Evolutionary conservation across 2,888 invertebrate species (phyloP).

Genomic region (Rhingia rostrata): DNA sequence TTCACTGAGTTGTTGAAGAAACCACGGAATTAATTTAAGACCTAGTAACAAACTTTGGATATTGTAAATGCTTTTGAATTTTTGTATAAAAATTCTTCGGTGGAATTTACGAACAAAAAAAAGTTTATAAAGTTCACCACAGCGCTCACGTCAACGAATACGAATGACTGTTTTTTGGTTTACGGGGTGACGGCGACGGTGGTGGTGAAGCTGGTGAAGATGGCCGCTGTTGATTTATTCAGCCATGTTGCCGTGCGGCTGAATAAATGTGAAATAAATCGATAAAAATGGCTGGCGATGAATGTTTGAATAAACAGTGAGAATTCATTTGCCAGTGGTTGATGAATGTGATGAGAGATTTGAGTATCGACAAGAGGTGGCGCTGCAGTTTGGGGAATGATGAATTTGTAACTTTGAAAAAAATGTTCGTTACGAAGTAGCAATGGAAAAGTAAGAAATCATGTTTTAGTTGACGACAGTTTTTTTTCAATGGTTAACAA

Average conservation of each 20-base stretch:
- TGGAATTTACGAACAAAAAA: conserved; percentile 27
- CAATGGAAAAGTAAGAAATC: too few relatives aligned
- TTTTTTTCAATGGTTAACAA: too few relatives aligned
- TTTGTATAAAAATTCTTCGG: conserved; percentile 51
- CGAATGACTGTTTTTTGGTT: conserved; percentile 60
- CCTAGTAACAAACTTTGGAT: conserved; percentile 19
- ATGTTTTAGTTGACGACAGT: too few relatives aligned
- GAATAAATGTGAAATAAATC: conserved; percentile 62
- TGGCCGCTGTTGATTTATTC: conserved; percentile 59
- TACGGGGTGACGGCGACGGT: conserved; percentile 44
- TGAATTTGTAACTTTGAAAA: conserved; percentile 5
- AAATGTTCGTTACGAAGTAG: background rate
- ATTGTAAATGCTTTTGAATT: conserved; percentile 49
- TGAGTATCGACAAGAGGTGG: conserved; percentile 33
- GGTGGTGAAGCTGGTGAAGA: conserved; percentile 48
- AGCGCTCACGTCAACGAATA: conserved; percentile 67
- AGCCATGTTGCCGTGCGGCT: conserved; percentile 41
- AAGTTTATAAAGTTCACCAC: conserved; percentile 47
- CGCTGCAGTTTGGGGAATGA: conserved; percentile 4
- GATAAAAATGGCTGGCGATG: conserved; percentile 60
- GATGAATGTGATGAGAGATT: background rate
- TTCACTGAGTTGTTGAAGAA: conserved; percentile 48
- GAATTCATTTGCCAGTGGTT: conserved; percentile 33
- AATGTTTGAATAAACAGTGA: conserved; percentile 21
- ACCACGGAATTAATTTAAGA: conserved; percentile 34